phyloP scores from a whole-genome alignment of 1,140 invertebrate species.

The Zaprionus davidi region DNA sequence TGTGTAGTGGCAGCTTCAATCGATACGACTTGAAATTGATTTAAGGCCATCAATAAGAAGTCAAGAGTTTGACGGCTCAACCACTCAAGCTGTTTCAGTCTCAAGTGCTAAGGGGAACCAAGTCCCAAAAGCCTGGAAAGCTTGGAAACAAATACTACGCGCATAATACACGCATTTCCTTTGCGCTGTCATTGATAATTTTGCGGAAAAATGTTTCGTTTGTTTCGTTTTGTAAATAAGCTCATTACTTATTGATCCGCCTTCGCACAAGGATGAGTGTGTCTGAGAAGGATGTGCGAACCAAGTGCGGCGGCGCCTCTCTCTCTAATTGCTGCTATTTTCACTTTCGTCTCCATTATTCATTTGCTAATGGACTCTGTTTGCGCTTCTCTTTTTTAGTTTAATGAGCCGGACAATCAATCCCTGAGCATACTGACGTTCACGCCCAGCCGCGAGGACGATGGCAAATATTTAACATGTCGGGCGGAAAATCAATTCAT shows the following conservation, averaged over 20 bases:
- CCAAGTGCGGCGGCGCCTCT: conserved; percentile 29
- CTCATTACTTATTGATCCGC: conserved; percentile 41
- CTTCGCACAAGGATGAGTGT: neutral
- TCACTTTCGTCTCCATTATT: conserved; percentile 74
- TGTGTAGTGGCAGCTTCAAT: neutral
- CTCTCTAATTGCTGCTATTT: conserved; percentile 68
- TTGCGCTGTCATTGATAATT: conserved; percentile 7
- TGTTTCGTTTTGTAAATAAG: conserved; percentile 39
- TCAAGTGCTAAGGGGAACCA: neutral
- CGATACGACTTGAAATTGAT: conserved; percentile 1
- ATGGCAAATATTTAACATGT: conserved; percentile 94
- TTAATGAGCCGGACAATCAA: conserved; percentile 92
- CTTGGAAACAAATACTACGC: conserved; percentile 2
- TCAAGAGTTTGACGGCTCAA: conserved; percentile 1
- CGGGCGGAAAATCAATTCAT: conserved; percentile 94
- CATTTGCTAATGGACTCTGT: conserved; percentile 80
- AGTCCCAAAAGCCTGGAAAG: neutral
- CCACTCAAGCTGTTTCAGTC: neutral
- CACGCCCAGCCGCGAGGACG: conserved; percentile 92
- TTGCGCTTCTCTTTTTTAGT: conserved; percentile 86
- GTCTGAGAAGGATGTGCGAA: conserved; percentile 4
- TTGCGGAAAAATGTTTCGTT: conserved; percentile 9
- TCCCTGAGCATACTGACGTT: conserved; percentile 92
- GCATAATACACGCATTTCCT: neutral
- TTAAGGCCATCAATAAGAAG: conserved; percentile 1